phyloP scores from a whole-genome alignment of 2,888 invertebrate species.

The Anagyrus pseudococci region DNA sequence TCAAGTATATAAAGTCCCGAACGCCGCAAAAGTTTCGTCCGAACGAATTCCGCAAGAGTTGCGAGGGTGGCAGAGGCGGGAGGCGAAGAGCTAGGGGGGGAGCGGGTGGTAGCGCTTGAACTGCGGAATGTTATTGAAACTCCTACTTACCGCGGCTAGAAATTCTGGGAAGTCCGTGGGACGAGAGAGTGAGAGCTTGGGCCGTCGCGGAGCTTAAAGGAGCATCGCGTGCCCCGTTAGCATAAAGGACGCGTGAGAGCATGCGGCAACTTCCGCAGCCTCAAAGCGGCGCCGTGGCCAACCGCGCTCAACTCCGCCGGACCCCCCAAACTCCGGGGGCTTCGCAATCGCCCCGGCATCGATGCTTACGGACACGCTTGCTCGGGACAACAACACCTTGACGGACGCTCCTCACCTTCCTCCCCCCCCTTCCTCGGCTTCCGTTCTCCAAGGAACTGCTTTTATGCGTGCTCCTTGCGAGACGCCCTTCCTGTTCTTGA shows the following conservation, averaged over 20 bases:
- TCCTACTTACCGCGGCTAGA: conserved; percentile 26
- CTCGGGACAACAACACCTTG: no score
- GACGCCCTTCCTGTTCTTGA: no score
- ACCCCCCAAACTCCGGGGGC: no score
- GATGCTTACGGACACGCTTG: no score
- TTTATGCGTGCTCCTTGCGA: no score
- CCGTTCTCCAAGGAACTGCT: no score
- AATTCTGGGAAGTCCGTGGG: conserved; percentile 26
- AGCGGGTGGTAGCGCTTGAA: neutral
- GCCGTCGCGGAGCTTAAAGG: conserved; percentile 12
- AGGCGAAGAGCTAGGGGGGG: neutral
- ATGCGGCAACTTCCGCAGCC: conserved; percentile 16
- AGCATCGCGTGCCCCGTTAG: conserved; percentile 25
- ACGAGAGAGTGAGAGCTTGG: neutral
- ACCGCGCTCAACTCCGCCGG: no score
- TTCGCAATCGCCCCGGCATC: no score
- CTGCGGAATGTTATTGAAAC: conserved; percentile 39
- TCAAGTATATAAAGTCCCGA: no score
- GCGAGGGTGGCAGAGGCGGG: neutral
- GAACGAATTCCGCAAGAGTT: conserved; percentile 23
- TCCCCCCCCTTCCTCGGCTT: no score
- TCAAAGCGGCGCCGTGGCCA: neutral
- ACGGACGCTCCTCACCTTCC: no score
- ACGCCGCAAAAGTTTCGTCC: conserved; percentile 35
- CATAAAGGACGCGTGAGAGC: conserved; percentile 23